These are phyloP conservation scores for Corynorhinus townsendii DNA, from an alignment of 2,113 vertebrate species.

Conservation along the genomic window DNA sequence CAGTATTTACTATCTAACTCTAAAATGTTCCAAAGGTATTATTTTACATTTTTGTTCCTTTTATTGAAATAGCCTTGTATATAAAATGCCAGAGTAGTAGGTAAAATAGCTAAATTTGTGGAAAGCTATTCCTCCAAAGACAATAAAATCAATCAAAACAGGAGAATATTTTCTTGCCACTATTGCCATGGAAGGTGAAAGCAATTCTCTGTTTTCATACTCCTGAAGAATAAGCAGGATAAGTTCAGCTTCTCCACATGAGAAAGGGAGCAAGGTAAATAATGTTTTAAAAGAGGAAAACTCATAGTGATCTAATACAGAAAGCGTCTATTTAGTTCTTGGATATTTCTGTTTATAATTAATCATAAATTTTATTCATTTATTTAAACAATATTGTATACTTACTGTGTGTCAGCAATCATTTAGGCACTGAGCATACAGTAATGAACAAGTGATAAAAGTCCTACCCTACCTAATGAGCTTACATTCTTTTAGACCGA, in stretches of 20 bases:
- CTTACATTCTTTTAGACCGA: not conserved
- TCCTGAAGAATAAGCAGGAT: not conserved
- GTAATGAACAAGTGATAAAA: slow-evolving; percentile 3
- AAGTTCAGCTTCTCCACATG: not conserved
- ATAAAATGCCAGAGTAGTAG: not conserved
- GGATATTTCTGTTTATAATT: slow-evolving; percentile 12
- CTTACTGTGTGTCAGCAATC: not conserved
- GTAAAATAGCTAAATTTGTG: not conserved
- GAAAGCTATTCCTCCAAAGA: not conserved
- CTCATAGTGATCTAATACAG: not conserved
- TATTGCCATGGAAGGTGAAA: not conserved
- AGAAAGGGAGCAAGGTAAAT: not conserved
- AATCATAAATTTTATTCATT: not conserved
- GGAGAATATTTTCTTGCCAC: not conserved
- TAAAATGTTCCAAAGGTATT: not conserved
- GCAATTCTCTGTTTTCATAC: not conserved
- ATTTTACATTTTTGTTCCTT: slow-evolving; percentile 4
- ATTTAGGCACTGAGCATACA: not conserved
- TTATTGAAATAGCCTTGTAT: not conserved
- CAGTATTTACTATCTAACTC: not conserved
- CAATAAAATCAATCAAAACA: not conserved
- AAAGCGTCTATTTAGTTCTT: not conserved
- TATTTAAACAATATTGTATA: not conserved
- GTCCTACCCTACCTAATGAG: not conserved
- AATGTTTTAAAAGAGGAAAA: not conserved